A percentile compares a stretch with the other conserved stretches of the same genome.
phyloP scores from a whole-genome alignment of 2,113 vertebrate species.

The Sialia sialis region DNA sequence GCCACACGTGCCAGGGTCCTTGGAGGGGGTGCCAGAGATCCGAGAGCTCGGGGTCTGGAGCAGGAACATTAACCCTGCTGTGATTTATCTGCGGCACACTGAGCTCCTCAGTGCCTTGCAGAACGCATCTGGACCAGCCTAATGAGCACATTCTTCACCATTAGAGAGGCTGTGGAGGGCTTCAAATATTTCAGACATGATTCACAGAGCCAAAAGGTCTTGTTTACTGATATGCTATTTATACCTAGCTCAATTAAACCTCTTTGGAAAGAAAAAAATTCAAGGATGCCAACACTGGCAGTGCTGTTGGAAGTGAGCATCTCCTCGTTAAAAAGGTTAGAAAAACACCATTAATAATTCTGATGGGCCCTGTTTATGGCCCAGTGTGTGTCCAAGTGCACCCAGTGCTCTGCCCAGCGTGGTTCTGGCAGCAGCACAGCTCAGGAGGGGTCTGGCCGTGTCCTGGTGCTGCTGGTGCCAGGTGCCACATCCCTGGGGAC shows the following conservation, averaged over 20 bases:
- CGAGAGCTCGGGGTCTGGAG: not conserved
- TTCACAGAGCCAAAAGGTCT: conserved; percentile 55
- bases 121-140: conserved; percentile 55
- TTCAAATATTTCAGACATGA: conserved; percentile 60
- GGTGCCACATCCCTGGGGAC: not conserved
- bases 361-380: not conserved
- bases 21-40: not conserved
- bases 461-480: fast-evolving
- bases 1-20: not conserved
- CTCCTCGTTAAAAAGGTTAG: conserved; percentile 32
- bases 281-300: conserved; percentile 9
- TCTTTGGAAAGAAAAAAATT: not conserved
- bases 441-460: fast-evolving
- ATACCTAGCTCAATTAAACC: conserved; percentile 61
- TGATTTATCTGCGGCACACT: conserved; percentile 27
- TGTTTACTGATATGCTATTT: conserved; percentile 68
- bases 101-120: not conserved
- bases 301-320: conserved; percentile 12
- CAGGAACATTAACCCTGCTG: not conserved
- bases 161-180: conserved; percentile 39
- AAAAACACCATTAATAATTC: conserved; percentile 50
- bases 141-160: conserved; percentile 59
- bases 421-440: not conserved
- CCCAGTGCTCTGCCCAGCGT: fast-evolving
- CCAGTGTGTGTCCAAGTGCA: not conserved